Conservation (phyloP, 2,888 invertebrate genomes). For the Harpalus rubripes region DNA sequence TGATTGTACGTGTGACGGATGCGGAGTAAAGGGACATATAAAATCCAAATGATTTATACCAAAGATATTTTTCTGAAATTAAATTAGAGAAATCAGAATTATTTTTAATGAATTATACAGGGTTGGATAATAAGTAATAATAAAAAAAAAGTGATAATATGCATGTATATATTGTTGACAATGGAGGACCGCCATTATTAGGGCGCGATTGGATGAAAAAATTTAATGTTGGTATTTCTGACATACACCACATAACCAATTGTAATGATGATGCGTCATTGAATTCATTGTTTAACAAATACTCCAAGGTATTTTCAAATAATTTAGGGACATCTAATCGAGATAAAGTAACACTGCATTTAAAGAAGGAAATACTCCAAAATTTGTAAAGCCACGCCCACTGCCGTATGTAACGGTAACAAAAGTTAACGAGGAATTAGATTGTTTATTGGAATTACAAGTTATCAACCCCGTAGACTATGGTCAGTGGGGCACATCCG, state of each 20-base stretch:
- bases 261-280: neutral
- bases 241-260: conserved; percentile 8
- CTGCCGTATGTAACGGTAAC: conserved; percentile 69
- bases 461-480: conserved; percentile 69
- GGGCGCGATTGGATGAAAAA: conserved; percentile 12
- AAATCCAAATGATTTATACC: conserved; percentile 4
- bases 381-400: conserved; percentile 63
- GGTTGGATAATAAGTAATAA: conserved; percentile 9
- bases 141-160: conserved; percentile 1
- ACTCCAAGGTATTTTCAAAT: neutral
- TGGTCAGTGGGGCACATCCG: conserved; percentile 60
- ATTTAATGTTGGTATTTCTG: conserved; percentile 9
- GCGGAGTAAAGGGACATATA: neutral
- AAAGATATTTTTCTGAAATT: conserved; percentile 1
- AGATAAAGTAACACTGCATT: neutral
- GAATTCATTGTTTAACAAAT: conserved; percentile 15
- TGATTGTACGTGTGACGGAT: neutral
- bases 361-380: conserved; percentile 7
- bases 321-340: neutral
- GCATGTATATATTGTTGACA: conserved; percentile 4
- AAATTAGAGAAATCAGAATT: conserved; percentile 15
- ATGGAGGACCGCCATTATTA: neutral
- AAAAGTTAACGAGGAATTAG: conserved; percentile 70
- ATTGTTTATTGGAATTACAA: conserved; percentile 65
- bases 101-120: neutral